Conservation (phyloP, 2,113 vertebrate genomes). For the Coreoperca whiteheadi region DNA sequence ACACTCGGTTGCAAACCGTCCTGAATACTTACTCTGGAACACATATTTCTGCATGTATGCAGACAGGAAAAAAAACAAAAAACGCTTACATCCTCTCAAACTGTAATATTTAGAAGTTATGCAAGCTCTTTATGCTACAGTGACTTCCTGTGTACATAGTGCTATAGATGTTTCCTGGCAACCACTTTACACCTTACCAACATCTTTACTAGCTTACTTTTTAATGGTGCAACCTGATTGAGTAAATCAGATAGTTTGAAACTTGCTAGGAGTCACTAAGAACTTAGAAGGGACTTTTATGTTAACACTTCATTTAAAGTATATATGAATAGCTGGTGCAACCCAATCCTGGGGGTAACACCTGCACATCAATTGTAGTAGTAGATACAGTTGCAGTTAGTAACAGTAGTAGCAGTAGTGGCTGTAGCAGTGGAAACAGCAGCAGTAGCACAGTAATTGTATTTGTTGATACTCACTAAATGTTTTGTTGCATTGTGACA, state of each 20-base stretch:
- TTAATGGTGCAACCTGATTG: not conserved
- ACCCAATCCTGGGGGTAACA: not conserved
- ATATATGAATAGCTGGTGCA: slow-evolving; percentile 1
- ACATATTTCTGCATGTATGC: too few relatives aligned
- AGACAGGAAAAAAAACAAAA: too few relatives aligned
- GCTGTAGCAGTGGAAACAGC: too few relatives aligned
- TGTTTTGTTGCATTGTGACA: slow-evolving; percentile 71
- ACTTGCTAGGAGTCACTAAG: not conserved
- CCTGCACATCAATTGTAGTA: not conserved
- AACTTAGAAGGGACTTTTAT: not conserved
- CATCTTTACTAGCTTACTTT: not conserved
- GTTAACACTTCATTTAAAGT: not conserved
- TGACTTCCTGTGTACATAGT: not conserved
- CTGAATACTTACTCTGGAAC: too few relatives aligned
- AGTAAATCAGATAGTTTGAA: not conserved
- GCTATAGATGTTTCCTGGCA: not conserved
- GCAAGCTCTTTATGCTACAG: too few relatives aligned
- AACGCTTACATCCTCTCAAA: too few relatives aligned
- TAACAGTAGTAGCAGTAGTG: not conserved
- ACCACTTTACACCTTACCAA: not conserved
- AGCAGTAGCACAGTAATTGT: not conserved
- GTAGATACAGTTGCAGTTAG: not conserved
- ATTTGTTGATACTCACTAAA: not conserved
- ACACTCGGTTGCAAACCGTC: too few relatives aligned
- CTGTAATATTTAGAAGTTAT: too few relatives aligned